phyloP scores from a whole-genome alignment of 2,797 vertebrate genomes.

The Peromyscus nudipes region DNA sequence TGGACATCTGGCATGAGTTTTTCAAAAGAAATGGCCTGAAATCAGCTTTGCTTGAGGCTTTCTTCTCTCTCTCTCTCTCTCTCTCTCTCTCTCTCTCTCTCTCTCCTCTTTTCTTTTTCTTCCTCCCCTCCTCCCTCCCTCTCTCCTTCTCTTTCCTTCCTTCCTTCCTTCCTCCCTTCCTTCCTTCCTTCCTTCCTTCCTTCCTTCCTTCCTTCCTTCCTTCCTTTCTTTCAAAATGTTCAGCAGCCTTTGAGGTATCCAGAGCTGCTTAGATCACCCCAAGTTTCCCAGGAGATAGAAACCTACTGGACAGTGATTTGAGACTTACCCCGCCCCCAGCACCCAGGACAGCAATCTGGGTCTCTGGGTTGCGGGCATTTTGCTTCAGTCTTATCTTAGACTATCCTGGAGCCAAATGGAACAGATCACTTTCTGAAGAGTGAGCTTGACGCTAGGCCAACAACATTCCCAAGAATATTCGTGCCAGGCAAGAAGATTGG shows the following conservation, averaged over 20 bases:
- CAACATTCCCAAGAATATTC: not conserved
- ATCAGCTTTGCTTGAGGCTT: constrained; percentile 21
- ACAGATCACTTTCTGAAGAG: constrained; percentile 50
- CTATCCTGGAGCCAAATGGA: constrained; percentile 3
- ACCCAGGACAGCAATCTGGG: not conserved
- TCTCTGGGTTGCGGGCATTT: not conserved
- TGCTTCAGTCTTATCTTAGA: not conserved
- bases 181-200: not conserved
- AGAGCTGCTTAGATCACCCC: not conserved
- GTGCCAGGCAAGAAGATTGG: constrained; percentile 9
- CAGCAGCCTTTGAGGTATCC: not conserved
- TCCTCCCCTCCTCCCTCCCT: too few relatives aligned
- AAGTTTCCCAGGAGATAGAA: not conserved
- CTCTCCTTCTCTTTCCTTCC: too few relatives aligned
- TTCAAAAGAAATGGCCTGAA: constrained; percentile 34
- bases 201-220: too few relatives aligned
- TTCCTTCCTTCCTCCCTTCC: not conserved
- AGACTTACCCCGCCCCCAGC: not conserved
- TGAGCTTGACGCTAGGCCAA: not conserved
- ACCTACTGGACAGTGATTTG: not conserved
- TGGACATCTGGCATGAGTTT: not conserved
- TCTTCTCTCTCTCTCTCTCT: not conserved
- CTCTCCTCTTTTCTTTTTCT: not conserved
- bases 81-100: too few relatives aligned
- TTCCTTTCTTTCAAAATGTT: not conserved